These are phyloP conservation scores for Zaprionus ghesquierei DNA, from an alignment of 1,140 invertebrate species.

Conservation along the genomic window DNA sequence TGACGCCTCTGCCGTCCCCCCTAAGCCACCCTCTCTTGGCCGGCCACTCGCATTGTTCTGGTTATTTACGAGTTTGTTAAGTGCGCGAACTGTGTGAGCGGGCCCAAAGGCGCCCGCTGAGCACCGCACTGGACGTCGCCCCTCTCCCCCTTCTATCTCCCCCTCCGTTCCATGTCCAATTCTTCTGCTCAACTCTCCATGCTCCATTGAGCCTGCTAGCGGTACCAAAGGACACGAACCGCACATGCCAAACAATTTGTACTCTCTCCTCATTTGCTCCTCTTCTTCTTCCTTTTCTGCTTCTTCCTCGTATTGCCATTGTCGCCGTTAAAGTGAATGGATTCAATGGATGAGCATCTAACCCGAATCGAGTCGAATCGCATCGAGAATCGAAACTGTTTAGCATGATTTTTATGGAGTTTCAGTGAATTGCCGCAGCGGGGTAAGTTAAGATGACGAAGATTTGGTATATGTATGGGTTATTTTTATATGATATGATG, in stretches of 20 bases:
- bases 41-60: constrained; percentile 64
- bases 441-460: background rate
- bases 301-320: background rate
- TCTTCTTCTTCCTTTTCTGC: background rate
- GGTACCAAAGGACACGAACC: constrained; percentile 34
- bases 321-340: constrained; percentile 16
- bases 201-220: constrained; percentile 28
- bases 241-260: constrained; percentile 62
- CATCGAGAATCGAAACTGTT: constrained; percentile 2
- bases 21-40: constrained; percentile 12
- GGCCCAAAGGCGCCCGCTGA: constrained; percentile 12
- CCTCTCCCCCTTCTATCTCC: background rate
- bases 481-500: background rate
- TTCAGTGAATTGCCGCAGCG: too few species aligned
- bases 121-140: constrained; percentile 8
- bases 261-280: background rate
- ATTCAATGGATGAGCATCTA: constrained; percentile 10
- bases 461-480: background rate
- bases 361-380: background rate
- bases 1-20: background rate
- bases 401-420: background rate
- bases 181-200: constrained; percentile 17
- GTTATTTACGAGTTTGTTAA: constrained; percentile 78
- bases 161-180: background rate
- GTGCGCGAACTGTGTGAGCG: constrained; percentile 54